Evolutionary conservation across 2,797 vertebrate species (phyloP).

Genomic region (Myripristis jacobus): DNA sequence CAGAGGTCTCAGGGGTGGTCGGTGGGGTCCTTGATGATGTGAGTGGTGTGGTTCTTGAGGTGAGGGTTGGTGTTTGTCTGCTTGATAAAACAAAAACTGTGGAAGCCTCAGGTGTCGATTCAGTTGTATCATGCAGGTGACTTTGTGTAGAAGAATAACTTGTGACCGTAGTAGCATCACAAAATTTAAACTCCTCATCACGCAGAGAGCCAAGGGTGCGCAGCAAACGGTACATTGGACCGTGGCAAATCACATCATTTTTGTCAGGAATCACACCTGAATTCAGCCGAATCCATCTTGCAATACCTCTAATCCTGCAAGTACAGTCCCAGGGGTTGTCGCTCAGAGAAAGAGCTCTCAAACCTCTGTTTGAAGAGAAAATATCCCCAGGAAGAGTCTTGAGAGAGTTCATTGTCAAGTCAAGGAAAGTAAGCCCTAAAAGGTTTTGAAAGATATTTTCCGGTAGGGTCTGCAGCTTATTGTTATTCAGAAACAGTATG

Average conservation of each 20-base stretch:
- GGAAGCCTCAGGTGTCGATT: not conserved
- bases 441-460: slow-evolving; percentile 80
- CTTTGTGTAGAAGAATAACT: not conserved
- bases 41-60: not conserved
- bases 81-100: slow-evolving; percentile 1
- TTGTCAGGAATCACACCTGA: slow-evolving; percentile 56
- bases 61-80: not conserved
- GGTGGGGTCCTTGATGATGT: not conserved
- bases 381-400: slow-evolving; percentile 70
- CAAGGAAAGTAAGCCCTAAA: slow-evolving; percentile 68
- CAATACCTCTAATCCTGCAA: slow-evolving; percentile 84
- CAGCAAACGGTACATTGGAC: slow-evolving; percentile 44
- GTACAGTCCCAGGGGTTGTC: slow-evolving; percentile 88
- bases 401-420: slow-evolving; percentile 73
- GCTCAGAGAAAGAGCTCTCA: slow-evolving; percentile 67
- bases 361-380: slow-evolving; percentile 60
- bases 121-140: not conserved
- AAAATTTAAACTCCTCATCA: slow-evolving; percentile 60
- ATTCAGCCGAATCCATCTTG: slow-evolving; percentile 83
- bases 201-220: slow-evolving; percentile 60
- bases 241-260: slow-evolving; percentile 63
- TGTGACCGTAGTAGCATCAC: slow-evolving; percentile 18
- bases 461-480: slow-evolving; percentile 80
- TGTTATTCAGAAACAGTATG: slow-evolving; percentile 79
- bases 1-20: too few species aligned